Evolutionary conservation across 2,113 vertebrate species (phyloP).

Genomic region (Mormoops blainvillei): DNA sequence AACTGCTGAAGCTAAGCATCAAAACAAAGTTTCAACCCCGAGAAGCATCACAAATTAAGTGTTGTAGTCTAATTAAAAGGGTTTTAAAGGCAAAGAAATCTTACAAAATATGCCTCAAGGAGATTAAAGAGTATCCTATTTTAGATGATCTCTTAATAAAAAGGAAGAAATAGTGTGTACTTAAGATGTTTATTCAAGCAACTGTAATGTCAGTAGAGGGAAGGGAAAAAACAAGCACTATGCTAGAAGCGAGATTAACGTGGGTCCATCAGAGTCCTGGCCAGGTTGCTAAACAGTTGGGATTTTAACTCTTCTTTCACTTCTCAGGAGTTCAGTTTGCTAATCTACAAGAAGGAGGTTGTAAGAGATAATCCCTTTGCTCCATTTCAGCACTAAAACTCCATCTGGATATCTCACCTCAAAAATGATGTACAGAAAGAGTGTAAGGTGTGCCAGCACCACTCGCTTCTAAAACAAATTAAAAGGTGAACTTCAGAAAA

Average conservation of each 20-base stretch:
- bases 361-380: not conserved
- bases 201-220: not conserved
- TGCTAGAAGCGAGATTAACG: not conserved
- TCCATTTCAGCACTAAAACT: not conserved
- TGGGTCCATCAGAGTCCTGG: not conserved
- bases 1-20: not conserved
- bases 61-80: not conserved
- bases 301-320: not conserved
- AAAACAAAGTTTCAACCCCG: not conserved
- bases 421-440: not conserved
- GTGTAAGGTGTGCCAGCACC: not conserved
- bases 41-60: not conserved
- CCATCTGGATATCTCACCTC: not conserved
- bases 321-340: not conserved
- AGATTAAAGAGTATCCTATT: not conserved
- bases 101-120: not conserved
- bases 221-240: not conserved
- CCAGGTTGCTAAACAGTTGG: not conserved
- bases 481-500: not conserved
- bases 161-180: not conserved
- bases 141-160: not conserved
- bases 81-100: constrained; percentile 22
- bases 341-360: not conserved
- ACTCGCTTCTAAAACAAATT: not conserved
- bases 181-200: constrained; percentile 10